Conservation (phyloP, 2,113 vertebrate genomes). For the Lynx canadensis region DNA sequence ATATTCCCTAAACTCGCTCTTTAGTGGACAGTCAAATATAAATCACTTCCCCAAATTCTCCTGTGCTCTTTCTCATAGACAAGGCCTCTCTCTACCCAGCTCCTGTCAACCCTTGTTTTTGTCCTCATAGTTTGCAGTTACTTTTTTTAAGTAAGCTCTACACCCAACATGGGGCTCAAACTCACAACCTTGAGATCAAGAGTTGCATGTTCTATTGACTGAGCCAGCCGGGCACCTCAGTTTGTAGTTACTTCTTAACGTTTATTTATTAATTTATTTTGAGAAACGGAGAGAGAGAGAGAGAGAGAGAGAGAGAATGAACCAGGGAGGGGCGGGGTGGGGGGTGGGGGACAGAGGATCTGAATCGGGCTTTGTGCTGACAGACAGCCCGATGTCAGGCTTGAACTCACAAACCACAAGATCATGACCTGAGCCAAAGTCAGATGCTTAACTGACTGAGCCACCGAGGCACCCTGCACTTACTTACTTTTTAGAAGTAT, state of each 20-base stretch:
- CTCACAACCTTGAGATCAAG: not conserved
- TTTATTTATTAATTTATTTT: too few species aligned
- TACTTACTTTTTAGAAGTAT: not conserved
- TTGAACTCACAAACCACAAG: too few species aligned
- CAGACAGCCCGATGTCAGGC: too few species aligned
- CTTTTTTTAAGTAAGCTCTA: not conserved
- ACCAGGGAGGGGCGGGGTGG: too few species aligned
- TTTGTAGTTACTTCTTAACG: not conserved
- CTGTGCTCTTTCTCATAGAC: not conserved
- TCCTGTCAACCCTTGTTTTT: not conserved
- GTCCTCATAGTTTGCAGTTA: not conserved
- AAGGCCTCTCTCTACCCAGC: not conserved
- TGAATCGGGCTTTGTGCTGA: too few species aligned
- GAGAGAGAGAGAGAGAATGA: too few species aligned
- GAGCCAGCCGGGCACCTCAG: not conserved
- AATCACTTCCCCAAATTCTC: too few species aligned
- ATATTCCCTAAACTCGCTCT: not conserved
- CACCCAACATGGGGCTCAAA: not conserved
- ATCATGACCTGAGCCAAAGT: too few species aligned
- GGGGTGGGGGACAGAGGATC: too few species aligned
- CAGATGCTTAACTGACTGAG: not conserved
- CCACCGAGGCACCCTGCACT: not conserved
- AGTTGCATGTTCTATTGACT: not conserved
- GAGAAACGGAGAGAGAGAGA: too few species aligned
- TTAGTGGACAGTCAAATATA: not conserved